These are phyloP conservation scores for Malurus splendens DNA, from an alignment of 2,797 vertebrate species.

Conservation along the genomic window DNA sequence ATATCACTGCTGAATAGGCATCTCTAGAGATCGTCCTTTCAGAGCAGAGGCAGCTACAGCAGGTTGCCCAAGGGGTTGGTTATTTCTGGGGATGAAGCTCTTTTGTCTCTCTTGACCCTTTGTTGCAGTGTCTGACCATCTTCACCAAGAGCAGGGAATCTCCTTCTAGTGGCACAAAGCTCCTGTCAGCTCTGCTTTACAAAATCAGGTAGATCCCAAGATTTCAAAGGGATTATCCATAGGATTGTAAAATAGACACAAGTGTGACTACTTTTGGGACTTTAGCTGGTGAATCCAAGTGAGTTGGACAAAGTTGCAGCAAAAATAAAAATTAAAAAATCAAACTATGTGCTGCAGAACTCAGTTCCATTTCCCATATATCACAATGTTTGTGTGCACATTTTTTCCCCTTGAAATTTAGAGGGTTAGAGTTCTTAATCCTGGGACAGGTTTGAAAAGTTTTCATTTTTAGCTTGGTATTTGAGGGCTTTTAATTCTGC, in stretches of 20 bases:
- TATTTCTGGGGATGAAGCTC: neutral
- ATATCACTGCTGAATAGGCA: neutral
- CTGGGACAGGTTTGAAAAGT: neutral
- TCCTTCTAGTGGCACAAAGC: neutral
- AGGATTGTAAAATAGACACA: neutral
- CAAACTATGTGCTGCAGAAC: neutral
- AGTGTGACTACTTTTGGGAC: neutral
- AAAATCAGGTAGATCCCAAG: neutral
- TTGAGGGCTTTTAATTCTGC: neutral
- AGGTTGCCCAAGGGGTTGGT: neutral
- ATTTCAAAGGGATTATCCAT: neutral
- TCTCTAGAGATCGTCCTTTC: neutral
- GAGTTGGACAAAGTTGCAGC: neutral
- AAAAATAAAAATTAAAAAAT: neutral
- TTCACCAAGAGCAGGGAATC: neutral
- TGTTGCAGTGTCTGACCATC: neutral
- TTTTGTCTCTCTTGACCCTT: neutral
- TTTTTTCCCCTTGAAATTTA: neutral
- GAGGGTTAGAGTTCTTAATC: neutral
- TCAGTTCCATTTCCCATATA: neutral
- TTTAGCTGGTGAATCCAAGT: neutral
- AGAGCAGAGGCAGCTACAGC: neutral
- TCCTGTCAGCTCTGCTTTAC: neutral
- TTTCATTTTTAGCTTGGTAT: neutral
- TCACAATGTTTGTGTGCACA: neutral